These are phyloP conservation scores for Enteromius radiatus DNA, from an alignment of 2,797 vertebrate species.

Conservation along the genomic window DNA sequence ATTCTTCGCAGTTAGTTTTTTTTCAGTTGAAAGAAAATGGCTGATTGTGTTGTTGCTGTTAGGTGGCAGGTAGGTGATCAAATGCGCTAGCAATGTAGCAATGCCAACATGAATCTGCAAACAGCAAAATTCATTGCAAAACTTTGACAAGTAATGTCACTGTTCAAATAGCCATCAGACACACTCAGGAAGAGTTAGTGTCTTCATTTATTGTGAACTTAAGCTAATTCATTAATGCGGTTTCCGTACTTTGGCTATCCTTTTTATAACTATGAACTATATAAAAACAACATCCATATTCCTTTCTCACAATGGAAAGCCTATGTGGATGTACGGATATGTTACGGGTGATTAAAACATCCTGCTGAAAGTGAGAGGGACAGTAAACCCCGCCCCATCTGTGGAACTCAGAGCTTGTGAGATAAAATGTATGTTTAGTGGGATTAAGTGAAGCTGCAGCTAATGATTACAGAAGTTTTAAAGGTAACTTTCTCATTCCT, in stretches of 20 bases:
- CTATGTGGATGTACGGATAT: constrained; percentile 66
- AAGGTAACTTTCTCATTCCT: constrained; percentile 86
- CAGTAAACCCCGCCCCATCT: constrained; percentile 54
- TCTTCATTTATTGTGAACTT: constrained; percentile 62
- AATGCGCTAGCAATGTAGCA: constrained; percentile 57
- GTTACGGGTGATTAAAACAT: constrained; percentile 78
- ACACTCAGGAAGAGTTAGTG: constrained; percentile 66
- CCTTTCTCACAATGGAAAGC: constrained; percentile 66
- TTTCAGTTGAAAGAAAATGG: constrained; percentile 26
- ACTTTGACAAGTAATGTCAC: constrained; percentile 78
- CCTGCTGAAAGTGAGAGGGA: constrained; percentile 69
- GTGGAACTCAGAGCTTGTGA: constrained; percentile 50
- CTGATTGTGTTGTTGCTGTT: constrained; percentile 28
- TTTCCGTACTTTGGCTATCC: constrained; percentile 28
- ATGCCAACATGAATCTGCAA: constrained; percentile 72
- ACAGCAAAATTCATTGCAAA: constrained; percentile 81
- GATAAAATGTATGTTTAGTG: constrained; percentile 80
- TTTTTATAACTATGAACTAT: constrained; percentile 20
- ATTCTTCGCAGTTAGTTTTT: background rate
- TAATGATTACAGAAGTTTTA: constrained; percentile 88
- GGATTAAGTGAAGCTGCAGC: constrained; percentile 83
- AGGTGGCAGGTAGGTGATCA: constrained; percentile 39
- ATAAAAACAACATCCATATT: constrained; percentile 53
- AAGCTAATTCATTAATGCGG: constrained; percentile 31
- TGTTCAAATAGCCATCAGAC: constrained; percentile 84